Evolutionary conservation across 2,113 vertebrate species (phyloP).

Genomic region (Pipa parva): DNA sequence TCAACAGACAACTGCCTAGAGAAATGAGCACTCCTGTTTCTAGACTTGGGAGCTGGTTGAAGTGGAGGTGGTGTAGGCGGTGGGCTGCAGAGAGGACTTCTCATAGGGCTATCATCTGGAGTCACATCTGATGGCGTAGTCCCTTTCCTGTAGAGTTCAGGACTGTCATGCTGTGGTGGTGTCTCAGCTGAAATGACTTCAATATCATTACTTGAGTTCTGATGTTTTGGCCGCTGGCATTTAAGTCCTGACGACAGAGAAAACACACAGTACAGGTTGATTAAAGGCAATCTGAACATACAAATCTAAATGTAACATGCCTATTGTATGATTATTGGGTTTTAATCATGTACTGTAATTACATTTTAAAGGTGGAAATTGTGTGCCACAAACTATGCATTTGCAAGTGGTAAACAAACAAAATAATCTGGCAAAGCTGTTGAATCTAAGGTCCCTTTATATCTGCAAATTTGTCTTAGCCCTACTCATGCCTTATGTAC

Average conservation of each 20-base stretch:
- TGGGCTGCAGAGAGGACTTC: constrained; percentile 81
- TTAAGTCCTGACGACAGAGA: constrained; percentile 71
- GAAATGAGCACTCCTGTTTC: constrained; percentile 83
- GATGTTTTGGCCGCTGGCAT: constrained; percentile 84
- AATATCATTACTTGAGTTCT: constrained; percentile 81
- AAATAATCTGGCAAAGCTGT: no score
- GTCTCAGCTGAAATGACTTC: constrained; percentile 87
- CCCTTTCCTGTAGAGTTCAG: constrained; percentile 90
- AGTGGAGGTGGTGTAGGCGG: constrained; percentile 65
- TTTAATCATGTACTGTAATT: no score
- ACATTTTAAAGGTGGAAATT: no score
- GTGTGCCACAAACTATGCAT: no score
- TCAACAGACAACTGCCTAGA: constrained; percentile 84
- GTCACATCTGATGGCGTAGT: constrained; percentile 87
- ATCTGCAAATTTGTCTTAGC: no score
- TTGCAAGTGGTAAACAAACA: no score
- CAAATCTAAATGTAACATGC: no score
- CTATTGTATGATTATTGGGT: no score
- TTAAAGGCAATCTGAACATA: no score
- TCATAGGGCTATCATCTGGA: constrained; percentile 84
- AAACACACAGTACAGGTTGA: not conserved
- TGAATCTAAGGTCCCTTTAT: no score
- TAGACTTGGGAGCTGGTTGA: constrained; percentile 54
- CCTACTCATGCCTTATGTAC: no score
- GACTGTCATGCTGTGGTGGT: constrained; percentile 77